These are phyloP conservation scores for Cladopsammia gracilis DNA, from an alignment of 64 coral and sea anemone species.

Conservation along the genomic window DNA sequence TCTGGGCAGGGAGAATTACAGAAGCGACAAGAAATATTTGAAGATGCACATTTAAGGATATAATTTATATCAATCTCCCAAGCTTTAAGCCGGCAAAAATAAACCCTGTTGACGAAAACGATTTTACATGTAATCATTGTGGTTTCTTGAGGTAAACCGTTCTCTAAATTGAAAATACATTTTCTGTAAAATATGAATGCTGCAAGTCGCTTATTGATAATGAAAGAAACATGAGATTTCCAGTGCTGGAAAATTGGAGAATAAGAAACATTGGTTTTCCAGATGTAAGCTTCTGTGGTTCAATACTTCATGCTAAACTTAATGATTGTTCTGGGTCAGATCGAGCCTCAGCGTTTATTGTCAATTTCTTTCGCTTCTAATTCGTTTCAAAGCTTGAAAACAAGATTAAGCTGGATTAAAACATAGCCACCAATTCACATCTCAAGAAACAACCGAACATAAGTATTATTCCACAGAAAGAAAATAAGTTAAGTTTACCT, in stretches of 20 bases:
- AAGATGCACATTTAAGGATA: not conserved
- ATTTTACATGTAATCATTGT: not conserved
- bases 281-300: not conserved
- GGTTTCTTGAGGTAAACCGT: not conserved
- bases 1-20: not conserved
- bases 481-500: conserved; percentile 51
- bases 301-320: too few relatives aligned
- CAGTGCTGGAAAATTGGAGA: not conserved
- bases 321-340: too few relatives aligned
- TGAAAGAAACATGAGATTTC: not conserved
- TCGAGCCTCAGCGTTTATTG: not conserved
- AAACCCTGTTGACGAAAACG: conserved; percentile 1
- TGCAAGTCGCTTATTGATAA: not conserved
- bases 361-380: not conserved
- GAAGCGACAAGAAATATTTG: not conserved
- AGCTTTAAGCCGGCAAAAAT: not conserved
- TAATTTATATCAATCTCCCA: not conserved
- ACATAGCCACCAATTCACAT: not conserved
- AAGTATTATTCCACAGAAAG: too few relatives aligned
- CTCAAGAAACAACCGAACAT: not conserved
- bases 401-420: not conserved
- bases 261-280: not conserved
- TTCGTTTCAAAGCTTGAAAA: not conserved
- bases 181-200: not conserved
- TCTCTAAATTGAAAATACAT: not conserved